A percentile compares a stretch with the other conserved stretches of the same genome.
phyloP scores from a whole-genome alignment of 23 tunicate species.

The Styela plicata region DNA sequence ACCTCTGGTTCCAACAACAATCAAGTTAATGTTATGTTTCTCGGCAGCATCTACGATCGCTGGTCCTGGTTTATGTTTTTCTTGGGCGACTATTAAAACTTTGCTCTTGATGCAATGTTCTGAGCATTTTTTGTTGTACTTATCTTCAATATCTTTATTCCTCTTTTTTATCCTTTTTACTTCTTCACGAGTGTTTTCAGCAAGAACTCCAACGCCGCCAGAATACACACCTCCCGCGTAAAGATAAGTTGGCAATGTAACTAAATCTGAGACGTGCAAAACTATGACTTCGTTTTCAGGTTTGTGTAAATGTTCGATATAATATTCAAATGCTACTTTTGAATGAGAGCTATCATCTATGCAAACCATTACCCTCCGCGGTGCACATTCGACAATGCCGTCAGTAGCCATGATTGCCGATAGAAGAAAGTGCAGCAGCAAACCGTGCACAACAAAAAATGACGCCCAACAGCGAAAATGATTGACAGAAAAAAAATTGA shows the following conservation, averaged over 20 bases:
- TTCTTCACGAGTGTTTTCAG: constrained; percentile 8
- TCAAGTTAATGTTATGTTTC: constrained; percentile 19
- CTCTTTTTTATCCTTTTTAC: background rate
- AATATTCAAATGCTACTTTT: background rate
- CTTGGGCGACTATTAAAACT: background rate
- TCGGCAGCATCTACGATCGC: constrained; percentile 24
- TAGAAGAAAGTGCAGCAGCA: background rate
- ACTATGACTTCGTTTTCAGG: background rate
- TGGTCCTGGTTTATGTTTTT: constrained; percentile 9
- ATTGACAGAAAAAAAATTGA: no score
- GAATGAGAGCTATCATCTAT: background rate
- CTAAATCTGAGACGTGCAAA: background rate
- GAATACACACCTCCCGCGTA: background rate
- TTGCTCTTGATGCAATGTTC: background rate
- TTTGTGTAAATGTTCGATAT: background rate
- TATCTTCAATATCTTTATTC: background rate
- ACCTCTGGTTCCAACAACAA: constrained; percentile 24
- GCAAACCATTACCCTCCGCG: background rate
- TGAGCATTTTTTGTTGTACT: background rate
- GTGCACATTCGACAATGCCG: background rate
- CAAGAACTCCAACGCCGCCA: background rate
- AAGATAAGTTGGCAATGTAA: background rate
- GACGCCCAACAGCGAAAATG: background rate
- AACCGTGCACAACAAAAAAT: background rate
- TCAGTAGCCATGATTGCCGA: background rate